Conservation (phyloP, 1,140 invertebrate genomes). For the Cydia splendana region DNA sequence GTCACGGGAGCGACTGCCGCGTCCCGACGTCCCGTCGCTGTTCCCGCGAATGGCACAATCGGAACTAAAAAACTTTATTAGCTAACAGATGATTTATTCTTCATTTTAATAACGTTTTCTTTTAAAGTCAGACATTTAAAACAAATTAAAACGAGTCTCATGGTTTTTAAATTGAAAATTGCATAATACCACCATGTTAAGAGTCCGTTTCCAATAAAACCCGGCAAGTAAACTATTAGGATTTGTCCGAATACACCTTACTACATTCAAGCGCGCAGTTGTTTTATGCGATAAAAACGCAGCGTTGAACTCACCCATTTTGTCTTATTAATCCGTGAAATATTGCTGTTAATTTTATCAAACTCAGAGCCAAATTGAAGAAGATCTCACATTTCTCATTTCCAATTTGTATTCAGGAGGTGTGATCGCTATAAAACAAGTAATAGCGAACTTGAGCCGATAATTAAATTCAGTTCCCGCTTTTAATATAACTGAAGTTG, state of each 20-base stretch:
- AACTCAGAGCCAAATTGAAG: not conserved
- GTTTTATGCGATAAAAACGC: no score
- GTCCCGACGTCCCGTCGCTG: not conserved
- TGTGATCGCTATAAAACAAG: constrained; percentile 20
- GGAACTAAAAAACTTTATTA: not conserved
- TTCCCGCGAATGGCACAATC: not conserved
- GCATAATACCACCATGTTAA: no score
- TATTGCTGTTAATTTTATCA: not conserved
- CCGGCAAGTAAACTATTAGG: no score
- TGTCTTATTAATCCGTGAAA: not conserved
- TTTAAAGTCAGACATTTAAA: no score
- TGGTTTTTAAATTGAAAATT: no score
- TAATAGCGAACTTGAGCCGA: constrained; percentile 7
- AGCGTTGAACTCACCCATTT: no score
- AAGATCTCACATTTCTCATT: not conserved
- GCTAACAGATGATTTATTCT: not conserved
- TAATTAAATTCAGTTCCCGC: constrained; percentile 16
- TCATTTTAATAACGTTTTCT: not conserved
- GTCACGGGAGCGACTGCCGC: constrained; percentile 16
- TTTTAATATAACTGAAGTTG: constrained; percentile 10
- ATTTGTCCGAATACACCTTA: no score
- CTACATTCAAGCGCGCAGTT: no score
- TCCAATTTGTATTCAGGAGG: constrained; percentile 23
- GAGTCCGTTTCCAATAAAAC: no score
- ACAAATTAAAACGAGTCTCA: not conserved